These are phyloP conservation scores for Cisticola juncidis DNA, from an alignment of 2,113 vertebrate genomes.

Conservation along the genomic window DNA sequence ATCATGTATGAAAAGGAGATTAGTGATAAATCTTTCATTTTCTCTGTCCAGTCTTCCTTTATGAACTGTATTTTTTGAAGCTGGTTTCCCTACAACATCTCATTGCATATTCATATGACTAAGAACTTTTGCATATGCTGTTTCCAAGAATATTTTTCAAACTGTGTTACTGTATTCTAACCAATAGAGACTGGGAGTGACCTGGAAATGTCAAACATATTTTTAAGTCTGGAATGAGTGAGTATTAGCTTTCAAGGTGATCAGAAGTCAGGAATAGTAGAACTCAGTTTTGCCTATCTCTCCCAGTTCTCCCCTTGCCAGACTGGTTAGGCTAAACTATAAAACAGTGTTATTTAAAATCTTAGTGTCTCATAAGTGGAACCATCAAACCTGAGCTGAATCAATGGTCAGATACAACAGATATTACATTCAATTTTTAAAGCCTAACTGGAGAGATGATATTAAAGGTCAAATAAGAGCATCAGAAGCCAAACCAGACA, in stretches of 20 bases:
- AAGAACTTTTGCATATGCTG: neutral
- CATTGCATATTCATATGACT: neutral
- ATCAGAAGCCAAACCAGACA: neutral
- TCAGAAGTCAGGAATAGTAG: neutral
- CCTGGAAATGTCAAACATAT: slow-evolving; percentile 4
- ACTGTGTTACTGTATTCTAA: neutral
- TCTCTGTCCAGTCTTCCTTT: neutral
- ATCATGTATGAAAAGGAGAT: neutral
- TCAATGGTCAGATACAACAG: neutral
- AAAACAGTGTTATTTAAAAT: neutral
- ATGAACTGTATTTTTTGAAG: neutral
- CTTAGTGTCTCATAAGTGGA: neutral
- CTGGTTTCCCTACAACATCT: neutral
- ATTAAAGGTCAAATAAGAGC: neutral
- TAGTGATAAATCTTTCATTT: neutral
- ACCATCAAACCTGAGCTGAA: neutral
- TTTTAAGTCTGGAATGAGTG: neutral
- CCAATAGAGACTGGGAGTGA: neutral
- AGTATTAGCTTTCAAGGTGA: neutral
- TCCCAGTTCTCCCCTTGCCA: neutral
- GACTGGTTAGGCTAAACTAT: neutral
- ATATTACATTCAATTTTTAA: neutral
- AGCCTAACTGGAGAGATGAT: neutral
- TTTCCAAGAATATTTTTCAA: neutral
- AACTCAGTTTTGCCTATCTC: neutral